Evolutionary conservation across 2,797 vertebrate genomes (phyloP).

Genomic region (Ceyx erithaca): DNA sequence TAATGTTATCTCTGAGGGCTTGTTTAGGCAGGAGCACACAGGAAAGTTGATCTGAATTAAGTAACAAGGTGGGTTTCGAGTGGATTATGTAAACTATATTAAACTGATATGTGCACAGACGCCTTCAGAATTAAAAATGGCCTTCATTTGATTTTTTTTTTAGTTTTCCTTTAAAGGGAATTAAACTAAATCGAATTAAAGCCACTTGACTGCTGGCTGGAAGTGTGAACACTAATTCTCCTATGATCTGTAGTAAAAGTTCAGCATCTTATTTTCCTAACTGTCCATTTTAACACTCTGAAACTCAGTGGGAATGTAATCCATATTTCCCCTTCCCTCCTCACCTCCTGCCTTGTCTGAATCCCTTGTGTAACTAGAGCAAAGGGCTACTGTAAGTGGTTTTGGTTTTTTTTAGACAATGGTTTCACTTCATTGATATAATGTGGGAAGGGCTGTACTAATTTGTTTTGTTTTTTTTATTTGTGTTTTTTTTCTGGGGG

Average conservation of each 20-base stretch:
- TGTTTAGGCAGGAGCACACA: neutral
- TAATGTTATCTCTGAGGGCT: conserved; percentile 29
- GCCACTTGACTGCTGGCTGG: conserved; percentile 12
- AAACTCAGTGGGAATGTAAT: neutral
- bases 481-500: too few relatives aligned
- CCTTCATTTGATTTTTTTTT: neutral
- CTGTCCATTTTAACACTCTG: neutral
- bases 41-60: conserved; percentile 59
- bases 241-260: neutral
- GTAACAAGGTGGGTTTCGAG: conserved; percentile 47
- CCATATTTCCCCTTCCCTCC: accelerated
- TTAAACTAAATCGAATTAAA: conserved; percentile 51
- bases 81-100: conserved; percentile 44
- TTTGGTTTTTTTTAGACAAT: neutral
- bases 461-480: too few relatives aligned
- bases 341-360: accelerated
- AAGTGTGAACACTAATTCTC: neutral
- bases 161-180: conserved; percentile 50
- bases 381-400: neutral
- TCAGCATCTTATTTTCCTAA: neutral
- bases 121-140: conserved; percentile 17
- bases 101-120: neutral
- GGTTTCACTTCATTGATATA: neutral
- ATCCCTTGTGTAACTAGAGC: neutral
- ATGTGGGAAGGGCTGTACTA: neutral